Evolutionary conservation across 2,113 vertebrate genomes (phyloP).

Genomic region (Sander lucioperca): DNA sequence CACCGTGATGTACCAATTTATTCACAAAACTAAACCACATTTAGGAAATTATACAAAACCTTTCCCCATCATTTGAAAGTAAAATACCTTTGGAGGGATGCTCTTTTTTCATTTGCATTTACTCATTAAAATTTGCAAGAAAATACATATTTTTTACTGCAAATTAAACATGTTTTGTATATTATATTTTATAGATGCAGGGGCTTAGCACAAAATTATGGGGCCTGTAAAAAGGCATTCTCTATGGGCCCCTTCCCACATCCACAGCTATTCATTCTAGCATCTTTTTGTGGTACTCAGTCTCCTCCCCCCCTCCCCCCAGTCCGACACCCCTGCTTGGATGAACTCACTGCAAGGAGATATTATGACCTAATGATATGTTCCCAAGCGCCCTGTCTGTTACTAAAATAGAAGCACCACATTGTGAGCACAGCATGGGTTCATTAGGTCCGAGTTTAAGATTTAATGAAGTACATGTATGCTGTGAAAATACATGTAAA

Average conservation of each 20-base stretch:
- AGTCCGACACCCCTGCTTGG: too few relatives aligned
- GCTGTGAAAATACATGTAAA: slow-evolving; percentile 12
- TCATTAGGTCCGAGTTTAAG: slow-evolving; percentile 51
- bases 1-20: not conserved
- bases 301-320: too few relatives aligned
- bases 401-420: slow-evolving; percentile 54
- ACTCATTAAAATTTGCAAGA: not conserved
- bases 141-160: not conserved
- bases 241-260: too few relatives aligned
- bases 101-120: not conserved
- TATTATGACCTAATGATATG: slow-evolving; percentile 11
- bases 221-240: too few relatives aligned
- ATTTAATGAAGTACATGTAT: slow-evolving; percentile 53
- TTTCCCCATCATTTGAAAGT: not conserved
- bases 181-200: not conserved
- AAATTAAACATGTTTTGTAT: not conserved
- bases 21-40: not conserved
- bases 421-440: slow-evolving; percentile 38
- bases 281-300: too few relatives aligned
- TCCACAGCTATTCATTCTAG: too few relatives aligned
- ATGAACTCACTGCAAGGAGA: not conserved
- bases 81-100: not conserved
- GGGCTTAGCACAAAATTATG: too few relatives aligned
- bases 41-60: not conserved
- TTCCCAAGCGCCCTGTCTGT: slow-evolving; percentile 16